Base-by-base conservation (phyloP, 1,140 invertebrate species). In the Drosophila simulans region DNA sequence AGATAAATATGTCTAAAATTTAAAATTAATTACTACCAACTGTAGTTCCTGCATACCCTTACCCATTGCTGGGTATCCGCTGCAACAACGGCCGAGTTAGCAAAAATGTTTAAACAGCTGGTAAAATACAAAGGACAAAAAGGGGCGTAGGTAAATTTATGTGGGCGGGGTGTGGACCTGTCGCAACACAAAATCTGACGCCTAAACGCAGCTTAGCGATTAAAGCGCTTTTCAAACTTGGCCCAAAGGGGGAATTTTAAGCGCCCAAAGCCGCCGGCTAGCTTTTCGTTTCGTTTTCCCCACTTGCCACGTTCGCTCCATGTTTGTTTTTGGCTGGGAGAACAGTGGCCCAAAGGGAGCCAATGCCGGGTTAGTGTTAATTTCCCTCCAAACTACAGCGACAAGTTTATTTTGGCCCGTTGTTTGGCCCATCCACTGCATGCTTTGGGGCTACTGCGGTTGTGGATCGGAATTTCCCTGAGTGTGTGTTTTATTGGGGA, bases 161-260 rank as follows among this genome's bases (percentile, higher is more conserved):
- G 60, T 22, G 37, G 52, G 43, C 42, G 35, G 37, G 11, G 34
- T 59, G 58, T 15, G 37, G 12, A 46, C 35, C 48, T 63, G 37
- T 34, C 34, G 60, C 35, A 68, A 53, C 59, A 66, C 71, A 55
- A 63, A 74, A 74, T 64, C 71, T 58, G 72, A 66, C 79, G 83
- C 83, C 83, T 83, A 80, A 86, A 86, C 80, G 75, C 71, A 83
- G 83, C 83, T 88, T 89, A 89, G 79, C 79, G 74, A 83, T 88
- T 86, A 88, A 88, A 86, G 79, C 79, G 75, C 66, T 88, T 88
- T 68, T 46, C 63, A 83, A 88, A 86, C 80, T 76, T 69, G 34
- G 59, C 75, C 74, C 63, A n/a, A n/a, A 42, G 79, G 83, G 55
- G 74, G 58, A 71, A 53, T 75, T 78, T 76, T 49, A 45, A 49